Evolutionary conservation across 2,797 vertebrate species (phyloP).

Genomic region (Pangasius sanitwongsei): DNA sequence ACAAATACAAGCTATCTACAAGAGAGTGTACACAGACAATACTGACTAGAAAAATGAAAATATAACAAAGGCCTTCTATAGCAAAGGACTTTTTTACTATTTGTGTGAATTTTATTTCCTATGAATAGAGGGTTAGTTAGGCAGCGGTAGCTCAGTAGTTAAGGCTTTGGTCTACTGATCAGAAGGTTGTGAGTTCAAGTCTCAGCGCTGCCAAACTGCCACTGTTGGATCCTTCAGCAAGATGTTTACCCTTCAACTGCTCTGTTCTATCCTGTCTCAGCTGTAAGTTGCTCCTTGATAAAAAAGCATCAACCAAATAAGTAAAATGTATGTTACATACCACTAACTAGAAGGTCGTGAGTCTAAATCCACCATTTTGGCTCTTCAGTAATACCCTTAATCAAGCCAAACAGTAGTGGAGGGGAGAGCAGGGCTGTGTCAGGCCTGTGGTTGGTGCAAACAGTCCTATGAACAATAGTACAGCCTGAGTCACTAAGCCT

Average conservation of each 20-base stretch:
- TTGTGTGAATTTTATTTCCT: neutral
- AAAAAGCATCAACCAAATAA: neutral
- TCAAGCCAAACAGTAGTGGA: neutral
- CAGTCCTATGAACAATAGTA: neutral
- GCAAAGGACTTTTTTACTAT: neutral
- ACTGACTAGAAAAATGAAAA: neutral
- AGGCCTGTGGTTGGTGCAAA: neutral
- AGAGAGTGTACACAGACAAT: neutral
- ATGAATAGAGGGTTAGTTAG: neutral
- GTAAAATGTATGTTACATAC: neutral
- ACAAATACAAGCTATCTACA: neutral
- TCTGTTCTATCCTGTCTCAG: neutral
- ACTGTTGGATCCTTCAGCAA: neutral
- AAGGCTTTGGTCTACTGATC: neutral
- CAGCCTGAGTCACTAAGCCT: neutral
- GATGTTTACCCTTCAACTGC: neutral
- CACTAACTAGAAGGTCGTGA: neutral
- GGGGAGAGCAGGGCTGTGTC: slow-evolving; percentile 29
- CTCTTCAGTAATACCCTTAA: neutral
- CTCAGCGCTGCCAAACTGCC: neutral
- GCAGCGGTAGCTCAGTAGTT: neutral
- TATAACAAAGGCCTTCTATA: neutral
- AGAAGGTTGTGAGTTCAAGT: neutral
- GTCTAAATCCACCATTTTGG: neutral
- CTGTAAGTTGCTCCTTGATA: neutral